These are phyloP conservation scores for Nemotelus pantherinus DNA, from an alignment of 2,888 invertebrate genomes.

Conservation along the genomic window DNA sequence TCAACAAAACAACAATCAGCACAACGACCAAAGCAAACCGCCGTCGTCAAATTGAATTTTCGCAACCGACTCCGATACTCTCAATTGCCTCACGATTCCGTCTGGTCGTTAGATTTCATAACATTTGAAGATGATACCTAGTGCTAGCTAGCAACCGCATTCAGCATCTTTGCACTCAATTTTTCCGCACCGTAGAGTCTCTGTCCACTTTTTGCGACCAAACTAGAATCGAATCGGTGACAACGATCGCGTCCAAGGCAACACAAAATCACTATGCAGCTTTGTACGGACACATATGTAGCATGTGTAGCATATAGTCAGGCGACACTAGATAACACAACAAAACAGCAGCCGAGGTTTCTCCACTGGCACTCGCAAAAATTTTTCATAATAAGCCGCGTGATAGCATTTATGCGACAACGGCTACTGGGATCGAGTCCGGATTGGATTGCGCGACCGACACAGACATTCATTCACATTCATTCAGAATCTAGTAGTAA, in stretches of 20 bases:
- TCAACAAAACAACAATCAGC: background rate
- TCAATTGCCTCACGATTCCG: slow-evolving; percentile 38
- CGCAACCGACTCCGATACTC: background rate
- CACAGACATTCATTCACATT: slow-evolving; percentile 23
- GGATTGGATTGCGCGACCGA: slow-evolving; percentile 36
- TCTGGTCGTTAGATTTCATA: slow-evolving; percentile 31
- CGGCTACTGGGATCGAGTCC: background rate
- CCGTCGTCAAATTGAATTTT: background rate
- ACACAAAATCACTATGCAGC: background rate
- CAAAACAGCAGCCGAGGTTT: background rate
- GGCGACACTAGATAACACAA: background rate
- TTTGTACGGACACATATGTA: slow-evolving; percentile 1
- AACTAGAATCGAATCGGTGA: slow-evolving; percentile 32
- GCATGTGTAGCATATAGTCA: background rate
- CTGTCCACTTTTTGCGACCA: slow-evolving; percentile 23
- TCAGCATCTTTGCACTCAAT: slow-evolving; percentile 20
- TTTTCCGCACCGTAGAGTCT: background rate
- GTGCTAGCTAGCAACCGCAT: slow-evolving; percentile 10
- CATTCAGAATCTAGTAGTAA: slow-evolving; percentile 29
- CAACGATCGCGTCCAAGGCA: slow-evolving; percentile 1
- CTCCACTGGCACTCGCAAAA: slow-evolving; percentile 30
- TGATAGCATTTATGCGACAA: background rate
- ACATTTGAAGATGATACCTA: slow-evolving; percentile 23
- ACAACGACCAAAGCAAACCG: background rate
- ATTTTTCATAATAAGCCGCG: slow-evolving; percentile 27